These are phyloP conservation scores for Amphiprion ocellaris DNA, from an alignment of 2,113 vertebrate species.

Conservation along the genomic window DNA sequence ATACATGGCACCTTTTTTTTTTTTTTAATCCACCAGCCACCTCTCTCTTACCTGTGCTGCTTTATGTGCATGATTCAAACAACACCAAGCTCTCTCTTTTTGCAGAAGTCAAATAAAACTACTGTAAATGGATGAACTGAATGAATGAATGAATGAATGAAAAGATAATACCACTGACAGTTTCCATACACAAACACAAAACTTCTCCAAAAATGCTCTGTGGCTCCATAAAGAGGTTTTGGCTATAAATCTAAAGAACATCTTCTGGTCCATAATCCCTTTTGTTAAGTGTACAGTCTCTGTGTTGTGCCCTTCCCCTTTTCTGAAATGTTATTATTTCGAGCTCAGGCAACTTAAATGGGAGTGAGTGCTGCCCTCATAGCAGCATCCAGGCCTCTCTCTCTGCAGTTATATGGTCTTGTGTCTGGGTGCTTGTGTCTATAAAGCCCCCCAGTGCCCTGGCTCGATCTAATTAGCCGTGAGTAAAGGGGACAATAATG, in stretches of 20 bases:
- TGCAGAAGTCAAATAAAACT: neutral
- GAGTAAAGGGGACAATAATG: conserved; percentile 87
- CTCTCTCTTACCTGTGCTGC: conserved; percentile 12
- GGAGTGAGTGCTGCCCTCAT: conserved; percentile 53
- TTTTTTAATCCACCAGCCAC: neutral
- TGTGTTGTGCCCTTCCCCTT: conserved; percentile 8
- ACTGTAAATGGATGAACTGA: neutral
- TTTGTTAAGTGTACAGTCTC: conserved; percentile 17
- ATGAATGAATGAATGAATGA: neutral
- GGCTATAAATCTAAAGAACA: neutral
- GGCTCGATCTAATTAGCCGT: conserved; percentile 86
- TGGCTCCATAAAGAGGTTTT: neutral
- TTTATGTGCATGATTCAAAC: conserved; percentile 4
- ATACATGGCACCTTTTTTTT: conserved; percentile 23
- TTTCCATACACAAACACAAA: neutral
- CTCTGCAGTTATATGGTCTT: conserved; percentile 58
- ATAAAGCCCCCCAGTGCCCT: conserved; percentile 75
- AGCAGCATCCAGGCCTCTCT: conserved; percentile 61
- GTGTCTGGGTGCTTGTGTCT: conserved; percentile 76
- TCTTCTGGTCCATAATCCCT: conserved; percentile 9
- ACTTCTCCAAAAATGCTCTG: neutral
- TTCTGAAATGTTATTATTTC: conserved; percentile 62
- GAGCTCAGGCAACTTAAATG: conserved; percentile 49
- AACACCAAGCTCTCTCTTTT: neutral
- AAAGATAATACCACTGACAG: neutral